Evolutionary conservation across 2,888 invertebrate species (phyloP), one percentile per base, ranked within the genome.

Genomic region (Amiota mariae): DNA sequence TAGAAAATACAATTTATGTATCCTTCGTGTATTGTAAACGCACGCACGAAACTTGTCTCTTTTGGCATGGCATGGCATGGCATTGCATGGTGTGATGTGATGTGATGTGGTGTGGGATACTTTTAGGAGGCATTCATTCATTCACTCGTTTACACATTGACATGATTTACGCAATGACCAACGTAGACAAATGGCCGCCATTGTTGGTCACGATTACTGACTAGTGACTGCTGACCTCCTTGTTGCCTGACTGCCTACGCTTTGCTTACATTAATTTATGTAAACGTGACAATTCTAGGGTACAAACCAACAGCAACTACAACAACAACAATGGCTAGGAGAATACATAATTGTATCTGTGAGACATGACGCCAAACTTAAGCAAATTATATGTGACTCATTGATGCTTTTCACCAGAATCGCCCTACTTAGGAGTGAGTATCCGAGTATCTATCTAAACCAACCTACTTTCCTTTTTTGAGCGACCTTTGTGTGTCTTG

Each of bases 181-280:
- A 12, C 54, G 11, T 68, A 68, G 54, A 68, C 67, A 51, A 68
- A 68, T 68, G 54, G 67, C 18, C 67, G 54, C 67, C 51, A 13
- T 36, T 54, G 36, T 20, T 46, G n/a, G 63, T n/a, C 63, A 36
- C 15, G 36, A 36, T 36, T 36, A 36, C 48, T n/a, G 66, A 15
- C 57, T n/a, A 36, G 15, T 48, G 66, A 47, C 66, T 66, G 48
- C 66, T 47, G 48, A 66, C 9, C 18, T 66, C 48, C n/a, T 15
- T 46, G 63, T 63, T 59, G 18, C 3, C 36, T 59, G 18, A 2
- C 36, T 36, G 36, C 36, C 36, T 36, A 36, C 36, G 57, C 20
- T 18, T 18, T 59, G 18, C 57, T 18, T 59, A 10, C 48, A 9
- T 36, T 66, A 66, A 66, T 66, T 66, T 66, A 66, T 66, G 66